Evolutionary conservation across 1,140 invertebrate genomes (phyloP), one percentile per base, ranked within the genome.

Genomic region (Bombus balteatus): DNA sequence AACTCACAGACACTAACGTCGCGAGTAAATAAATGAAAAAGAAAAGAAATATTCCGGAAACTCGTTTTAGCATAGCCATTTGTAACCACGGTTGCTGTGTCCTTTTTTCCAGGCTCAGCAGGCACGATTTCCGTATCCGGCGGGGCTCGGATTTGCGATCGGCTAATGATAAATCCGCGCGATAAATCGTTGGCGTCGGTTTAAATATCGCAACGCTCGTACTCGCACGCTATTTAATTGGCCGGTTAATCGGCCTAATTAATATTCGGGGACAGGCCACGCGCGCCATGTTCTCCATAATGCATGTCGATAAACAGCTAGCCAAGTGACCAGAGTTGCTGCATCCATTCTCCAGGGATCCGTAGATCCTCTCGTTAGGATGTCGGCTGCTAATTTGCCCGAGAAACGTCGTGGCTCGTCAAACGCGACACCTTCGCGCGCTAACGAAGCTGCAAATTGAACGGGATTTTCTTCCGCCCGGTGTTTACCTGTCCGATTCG

Each of bases 211-310:
- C 84, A 66, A 83, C 32, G 70, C 41, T 77, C 62, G 76, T n/a
- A 70, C 41, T 83, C 57, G 72, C 57, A 74, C 77, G 89, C 92
- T 89, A 91, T 93, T 94, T 93, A 94, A 94, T 93, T 93, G 92
- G 88, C 83, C 89, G 89, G 90, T 93, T 93, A 94, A 94, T 94
- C 92, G 88, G 73, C 73, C 89, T 90, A 91, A 94, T 94, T 94
- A 94, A 94, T 94, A 94, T 93, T 91, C 87, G 86, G 66, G 39
- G 39, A 81, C 39, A 25, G 53, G 43, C 22, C 57, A 9, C 80
- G 74, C 66, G 86, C 87, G 88, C 83, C 88, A 85, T 85, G 90
- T 92, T 91, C 92, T 93, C 87, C 91, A 91, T 92, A 92, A 92
- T 92, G 87, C 83, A 87, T 87, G 78, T 81, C 87, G 86, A 91